Base-by-base conservation (phyloP, 2,113 vertebrate genomes). In the Pluvianellus socialis region DNA sequence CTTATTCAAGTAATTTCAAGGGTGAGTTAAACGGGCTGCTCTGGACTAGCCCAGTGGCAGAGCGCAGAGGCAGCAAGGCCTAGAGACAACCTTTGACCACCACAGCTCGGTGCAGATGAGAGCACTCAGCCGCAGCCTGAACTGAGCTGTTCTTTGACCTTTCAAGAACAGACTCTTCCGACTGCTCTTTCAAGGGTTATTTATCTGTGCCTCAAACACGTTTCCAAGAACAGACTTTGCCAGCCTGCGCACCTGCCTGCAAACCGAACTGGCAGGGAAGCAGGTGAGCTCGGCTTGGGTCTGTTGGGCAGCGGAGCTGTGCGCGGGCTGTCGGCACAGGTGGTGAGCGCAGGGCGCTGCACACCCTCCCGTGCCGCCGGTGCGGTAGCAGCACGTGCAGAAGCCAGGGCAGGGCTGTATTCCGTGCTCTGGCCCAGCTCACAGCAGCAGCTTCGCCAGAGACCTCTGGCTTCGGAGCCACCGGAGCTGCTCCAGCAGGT, bases 381-480 rank as follows among this genome's bases (percentile, higher is more conserved):
- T 3, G 22, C 0, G 1, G 19, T 4, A 9, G 7, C 23, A 3
- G 27, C 33, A 0, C 0, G 2, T 1, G 15, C 18, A 2, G 38
- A 6, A 12, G 4, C 12, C 28, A 1, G 0, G 4, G 2, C 21
- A 2, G 77, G 40, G 6, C 30, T 11, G 14, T 3, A 5, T 33
- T 21, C n/a, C 14, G 2, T 3, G 3, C 62, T 30, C 3, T 0
- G 30, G 62, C 44, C 35, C 77, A 2, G 65, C 56, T 52, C 40
- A 4, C 47, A 4, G 50, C 55, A 3, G 38, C 79, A 3, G 38
- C 79, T n/a, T 20, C 6, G 0, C 55, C 26, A 0, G 3, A 5
- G 18, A 5, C 2, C 56, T 14, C 19, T 0, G 56, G 26, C 32
- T 26, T 9, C 9, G 8, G 74, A 24, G 33, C 52, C 6, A 2